Percentiles rank a stretch among this genome's conserved stretches.
phyloP scores from a whole-genome alignment of 2,888 invertebrate genomes.

The Hesperia comma region DNA sequence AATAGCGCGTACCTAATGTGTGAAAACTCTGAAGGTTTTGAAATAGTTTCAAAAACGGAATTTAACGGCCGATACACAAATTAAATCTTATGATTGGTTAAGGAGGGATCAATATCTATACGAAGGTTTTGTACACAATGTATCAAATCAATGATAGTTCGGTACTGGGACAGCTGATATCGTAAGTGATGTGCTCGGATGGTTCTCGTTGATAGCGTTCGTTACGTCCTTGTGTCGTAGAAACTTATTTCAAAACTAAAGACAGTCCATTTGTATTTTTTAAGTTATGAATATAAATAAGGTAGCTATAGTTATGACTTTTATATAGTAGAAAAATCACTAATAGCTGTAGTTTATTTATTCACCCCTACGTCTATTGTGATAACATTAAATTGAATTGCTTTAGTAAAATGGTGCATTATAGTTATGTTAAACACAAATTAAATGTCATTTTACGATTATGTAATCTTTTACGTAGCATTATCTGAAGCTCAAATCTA shows the following conservation, averaged over 20 bases:
- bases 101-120: conserved; percentile 72
- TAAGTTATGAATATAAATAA: conserved; percentile 54
- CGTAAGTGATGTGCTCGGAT: neutral
- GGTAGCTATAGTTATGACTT: conserved; percentile 63
- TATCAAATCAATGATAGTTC: conserved; percentile 4
- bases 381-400: conserved; percentile 56
- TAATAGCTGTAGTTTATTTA: conserved; percentile 57
- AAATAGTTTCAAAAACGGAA: conserved; percentile 60
- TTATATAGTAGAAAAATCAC: conserved; percentile 65
- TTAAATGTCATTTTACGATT: conserved; percentile 36
- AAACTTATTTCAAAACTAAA: conserved; percentile 79
- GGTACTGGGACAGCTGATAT: neutral
- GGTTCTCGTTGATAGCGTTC: conserved; percentile 3
- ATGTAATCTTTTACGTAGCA: conserved; percentile 56
- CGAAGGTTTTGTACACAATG: conserved; percentile 23
- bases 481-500: conserved; percentile 76
- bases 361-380: conserved; percentile 64
- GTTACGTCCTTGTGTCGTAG: conserved; percentile 45
- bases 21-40: conserved; percentile 74
- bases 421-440: conserved; percentile 39
- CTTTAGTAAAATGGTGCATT: conserved; percentile 41
- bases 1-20: conserved; percentile 48
- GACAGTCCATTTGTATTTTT: conserved; percentile 66
- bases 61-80: conserved; percentile 39
- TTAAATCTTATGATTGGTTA: conserved; percentile 67